These are phyloP conservation scores for Rugalucina vietnamica DNA, from an alignment of 2,888 invertebrate species.

Conservation along the genomic window DNA sequence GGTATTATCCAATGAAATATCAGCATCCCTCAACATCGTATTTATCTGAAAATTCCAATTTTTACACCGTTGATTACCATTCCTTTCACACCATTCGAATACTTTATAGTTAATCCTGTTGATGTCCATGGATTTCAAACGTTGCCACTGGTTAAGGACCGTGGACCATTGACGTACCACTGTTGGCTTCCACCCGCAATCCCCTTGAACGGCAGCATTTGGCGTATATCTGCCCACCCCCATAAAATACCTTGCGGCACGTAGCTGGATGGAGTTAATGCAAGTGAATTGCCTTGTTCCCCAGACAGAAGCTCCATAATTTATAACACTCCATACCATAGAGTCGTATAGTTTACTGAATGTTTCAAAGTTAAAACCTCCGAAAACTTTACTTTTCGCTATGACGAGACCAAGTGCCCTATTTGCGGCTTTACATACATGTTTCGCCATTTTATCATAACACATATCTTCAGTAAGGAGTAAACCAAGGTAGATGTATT, in stretches of 20 bases:
- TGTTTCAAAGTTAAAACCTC: neutral
- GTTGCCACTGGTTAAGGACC: neutral
- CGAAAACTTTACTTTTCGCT: neutral
- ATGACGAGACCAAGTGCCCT: neutral
- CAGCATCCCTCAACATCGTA: neutral
- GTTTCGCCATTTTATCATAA: neutral
- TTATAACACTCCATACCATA: neutral
- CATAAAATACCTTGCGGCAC: neutral
- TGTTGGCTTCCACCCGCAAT: neutral
- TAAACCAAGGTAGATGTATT: neutral
- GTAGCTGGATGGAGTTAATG: neutral
- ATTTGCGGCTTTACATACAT: neutral
- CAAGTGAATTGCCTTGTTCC: neutral
- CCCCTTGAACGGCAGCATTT: neutral
- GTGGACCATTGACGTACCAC: neutral
- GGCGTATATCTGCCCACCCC: neutral
- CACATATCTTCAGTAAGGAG: neutral
- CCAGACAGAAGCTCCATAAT: neutral
- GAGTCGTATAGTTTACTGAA: neutral
- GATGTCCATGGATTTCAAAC: neutral
- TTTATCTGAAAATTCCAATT: neutral
- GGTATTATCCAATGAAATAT: neutral
- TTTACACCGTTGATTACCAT: neutral
- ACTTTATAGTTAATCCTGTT: neutral
- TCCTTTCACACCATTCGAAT: neutral